Evolutionary conservation across 1,140 invertebrate genomes (phyloP), one percentile per base, ranked within the genome.

Genomic region (Metopolophium dirhodum): DNA sequence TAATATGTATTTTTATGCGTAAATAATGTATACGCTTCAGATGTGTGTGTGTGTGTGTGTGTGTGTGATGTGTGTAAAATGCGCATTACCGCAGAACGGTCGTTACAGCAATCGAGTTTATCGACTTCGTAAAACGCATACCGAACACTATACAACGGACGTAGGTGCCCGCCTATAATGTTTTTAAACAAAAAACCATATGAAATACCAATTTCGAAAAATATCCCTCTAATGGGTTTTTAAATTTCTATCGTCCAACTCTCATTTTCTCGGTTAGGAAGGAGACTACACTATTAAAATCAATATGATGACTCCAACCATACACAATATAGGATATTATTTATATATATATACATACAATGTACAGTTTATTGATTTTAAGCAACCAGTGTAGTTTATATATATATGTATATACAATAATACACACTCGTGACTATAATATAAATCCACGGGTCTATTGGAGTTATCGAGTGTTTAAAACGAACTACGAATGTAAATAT

Each of bases 391-490:
- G 23, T 41, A 45, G 7, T 41, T 83, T 45, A 7, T 85, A 26
- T 82, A 37, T 82, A 82, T 82, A 82, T 82, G 7, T 22, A 9
- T 61, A 57, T 26, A 30, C 8, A 30, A 22, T 57, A 30, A 22
- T 57, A 23, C 7, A 68, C 77, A 83, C 83, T 85, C 41, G 83
- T 41, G 37, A n/a, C 45, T n/a, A 23, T 9, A 14, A 45, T 49
- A 26, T 30, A 87, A 87, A 77, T 77, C 3, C 26, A n/a, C 18
- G 61, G 6, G 4, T 77, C 4, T 87, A n/a, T 87, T 47, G 26
- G 49, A 49, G 26, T 87, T n/a, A 30, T 87, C 41, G 45, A 87
- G 85, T 87, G 14, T n/a, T 87, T 87, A 49, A n/a, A 87, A 87
- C 41, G 23, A 26, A 49, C 41, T 41, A 41, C 86, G 86, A 47